These are phyloP conservation scores for Cyprinella venusta DNA, from an alignment of 2,797 vertebrate species.

Conservation along the genomic window DNA sequence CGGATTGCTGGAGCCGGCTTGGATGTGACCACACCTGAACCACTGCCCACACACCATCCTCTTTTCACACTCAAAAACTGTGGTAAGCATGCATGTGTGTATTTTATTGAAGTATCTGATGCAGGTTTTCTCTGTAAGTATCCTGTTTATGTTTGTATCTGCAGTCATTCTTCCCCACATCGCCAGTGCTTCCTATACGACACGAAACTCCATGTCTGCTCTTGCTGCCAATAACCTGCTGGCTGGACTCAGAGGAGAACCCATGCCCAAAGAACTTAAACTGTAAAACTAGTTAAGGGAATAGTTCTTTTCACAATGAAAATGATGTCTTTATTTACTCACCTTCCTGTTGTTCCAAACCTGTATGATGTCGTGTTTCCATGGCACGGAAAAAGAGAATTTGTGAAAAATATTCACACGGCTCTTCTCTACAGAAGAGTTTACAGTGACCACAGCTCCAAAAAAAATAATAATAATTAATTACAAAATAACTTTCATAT, in stretches of 20 bases:
- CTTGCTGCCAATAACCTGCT: constrained; percentile 85
- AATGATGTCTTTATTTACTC: background rate
- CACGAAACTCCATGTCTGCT: constrained; percentile 83
- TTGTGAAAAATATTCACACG: background rate
- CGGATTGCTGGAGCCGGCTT: constrained; percentile 77
- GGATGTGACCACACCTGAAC: constrained; percentile 79
- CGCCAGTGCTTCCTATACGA: constrained; percentile 82
- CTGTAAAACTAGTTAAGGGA: constrained; percentile 62
- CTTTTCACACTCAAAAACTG: constrained; percentile 81
- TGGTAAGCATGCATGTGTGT: constrained; percentile 61
- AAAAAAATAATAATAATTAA: background rate
- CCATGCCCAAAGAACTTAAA: constrained; percentile 80
- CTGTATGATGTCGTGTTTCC: background rate
- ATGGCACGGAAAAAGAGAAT: background rate
- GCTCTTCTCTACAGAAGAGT: background rate
- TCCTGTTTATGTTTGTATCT: constrained; percentile 44
- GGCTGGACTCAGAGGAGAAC: constrained; percentile 77
- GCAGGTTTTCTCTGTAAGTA: background rate
- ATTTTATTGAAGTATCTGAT: background rate
- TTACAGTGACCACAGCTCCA: background rate
- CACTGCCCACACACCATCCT: constrained; percentile 74
- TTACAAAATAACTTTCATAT: background rate
- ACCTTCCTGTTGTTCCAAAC: background rate
- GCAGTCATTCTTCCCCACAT: constrained; percentile 86
- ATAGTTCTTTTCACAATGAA: background rate